Evolutionary conservation across 2,113 vertebrate genomes (phyloP).

Genomic region (Pollachius pollachius): DNA sequence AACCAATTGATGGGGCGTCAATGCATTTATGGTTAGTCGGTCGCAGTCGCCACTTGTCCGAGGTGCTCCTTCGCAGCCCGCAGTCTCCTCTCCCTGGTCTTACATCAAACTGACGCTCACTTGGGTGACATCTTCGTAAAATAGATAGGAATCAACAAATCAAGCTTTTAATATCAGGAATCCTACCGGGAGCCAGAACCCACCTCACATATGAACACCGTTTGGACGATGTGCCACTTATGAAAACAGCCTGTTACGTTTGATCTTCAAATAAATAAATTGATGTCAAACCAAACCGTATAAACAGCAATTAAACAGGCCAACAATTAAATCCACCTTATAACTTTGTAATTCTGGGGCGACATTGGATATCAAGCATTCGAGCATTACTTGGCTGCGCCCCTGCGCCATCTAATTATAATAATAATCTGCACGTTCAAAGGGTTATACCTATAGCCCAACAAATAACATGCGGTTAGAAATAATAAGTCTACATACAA

Average conservation of each 20-base stretch:
- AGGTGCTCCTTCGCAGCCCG: conserved; percentile 21
- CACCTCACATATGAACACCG: conserved; percentile 42
- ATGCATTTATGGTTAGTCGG: conserved; percentile 66
- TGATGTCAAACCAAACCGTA: background rate
- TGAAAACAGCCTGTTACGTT: too few relatives aligned
- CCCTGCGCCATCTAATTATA: too few relatives aligned
- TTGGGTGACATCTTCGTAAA: conserved; percentile 61
- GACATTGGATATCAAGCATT: too few relatives aligned
- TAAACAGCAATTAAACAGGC: background rate
- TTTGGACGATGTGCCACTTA: too few relatives aligned
- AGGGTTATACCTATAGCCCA: too few relatives aligned
- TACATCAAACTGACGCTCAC: conserved; percentile 62
- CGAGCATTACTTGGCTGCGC: too few relatives aligned
- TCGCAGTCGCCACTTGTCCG: conserved; percentile 43
- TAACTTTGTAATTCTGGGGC: too few relatives aligned
- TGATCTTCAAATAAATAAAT: background rate
- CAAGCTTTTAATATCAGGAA: conserved; percentile 71
- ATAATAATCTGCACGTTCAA: too few relatives aligned
- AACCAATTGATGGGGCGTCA: conserved; percentile 70
- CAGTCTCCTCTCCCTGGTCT: conserved; percentile 26
- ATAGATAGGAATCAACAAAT: conserved; percentile 71
- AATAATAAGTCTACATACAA: background rate
- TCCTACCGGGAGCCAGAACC: conserved; percentile 55
- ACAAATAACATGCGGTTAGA: too few relatives aligned
- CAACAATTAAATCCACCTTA: too few relatives aligned